Evolutionary conservation across 2,888 invertebrate genomes (phyloP).

Genomic region (Dicyrtomina minuta): DNA sequence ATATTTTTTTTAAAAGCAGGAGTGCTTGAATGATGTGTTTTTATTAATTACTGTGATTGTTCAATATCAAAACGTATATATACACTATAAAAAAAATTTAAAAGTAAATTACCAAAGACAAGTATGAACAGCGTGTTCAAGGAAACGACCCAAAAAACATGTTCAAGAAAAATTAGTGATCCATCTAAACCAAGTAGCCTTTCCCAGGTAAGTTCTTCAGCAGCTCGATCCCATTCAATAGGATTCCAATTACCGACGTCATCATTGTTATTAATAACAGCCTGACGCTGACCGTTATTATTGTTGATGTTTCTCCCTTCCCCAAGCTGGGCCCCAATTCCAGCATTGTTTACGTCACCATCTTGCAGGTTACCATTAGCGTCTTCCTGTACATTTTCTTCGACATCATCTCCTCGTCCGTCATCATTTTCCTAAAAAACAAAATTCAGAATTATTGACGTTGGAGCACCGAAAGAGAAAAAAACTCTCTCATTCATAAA

Average conservation of each 20-base stretch:
- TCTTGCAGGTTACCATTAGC: slow-evolving; percentile 34
- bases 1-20: too few relatives aligned
- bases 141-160: slow-evolving; percentile 99
- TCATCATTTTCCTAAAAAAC: slow-evolving; percentile 44
- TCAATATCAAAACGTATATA: too few relatives aligned
- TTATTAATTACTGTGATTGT: too few relatives aligned
- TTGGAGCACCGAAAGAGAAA: too few relatives aligned
- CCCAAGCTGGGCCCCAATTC: slow-evolving; percentile 21
- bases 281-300: slow-evolving; percentile 38
- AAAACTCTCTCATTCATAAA: too few relatives aligned
- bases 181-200: slow-evolving; percentile 92
- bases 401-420: slow-evolving; percentile 50
- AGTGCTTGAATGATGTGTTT: too few relatives aligned
- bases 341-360: slow-evolving; percentile 38
- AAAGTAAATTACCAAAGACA: slow-evolving; percentile 69
- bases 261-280: slow-evolving; percentile 42
- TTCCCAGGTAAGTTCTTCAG: slow-evolving; percentile 98
- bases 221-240: slow-evolving; percentile 97
- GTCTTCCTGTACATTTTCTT: slow-evolving; percentile 47
- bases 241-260: slow-evolving; percentile 96
- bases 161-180: slow-evolving; percentile 93
- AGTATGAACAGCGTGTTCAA: slow-evolving; percentile 94
- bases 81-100: too few relatives aligned
- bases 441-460: background rate
- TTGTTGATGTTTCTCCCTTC: slow-evolving; percentile 42